Evolutionary conservation across 37 sponge, comb jelly and placozoan genomes (phyloP), one percentile per base, ranked within the genome.

Genomic region (Agelas oroides): DNA sequence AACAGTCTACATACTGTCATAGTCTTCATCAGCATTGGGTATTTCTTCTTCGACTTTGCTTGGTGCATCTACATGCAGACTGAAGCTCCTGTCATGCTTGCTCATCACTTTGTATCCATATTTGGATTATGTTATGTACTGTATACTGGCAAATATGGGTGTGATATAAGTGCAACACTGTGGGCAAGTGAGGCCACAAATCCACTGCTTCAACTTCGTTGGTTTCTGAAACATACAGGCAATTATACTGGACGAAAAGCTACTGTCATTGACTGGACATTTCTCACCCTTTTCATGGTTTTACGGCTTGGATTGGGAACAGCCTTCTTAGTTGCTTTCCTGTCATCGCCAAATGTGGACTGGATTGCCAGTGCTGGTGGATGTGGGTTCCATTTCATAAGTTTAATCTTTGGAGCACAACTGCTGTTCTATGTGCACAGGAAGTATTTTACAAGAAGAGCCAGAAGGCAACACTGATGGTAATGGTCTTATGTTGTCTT

Each of bases 111-210:
- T 21, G 86, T 97, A 18, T 94, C 94, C 60, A 81, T 94, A 15
- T 37, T 83, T 46, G 89, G 93, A 11, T 78, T 92, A 40, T 23
- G 53, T 15, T 76, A 89, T 33, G 57, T 60, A 5, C 80, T 93
- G 35, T 83, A 81, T 53, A 79, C 37, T 6, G 86, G 86, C 11
- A 30, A 18, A 32, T 88, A 59, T 75, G 95, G 92, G 18, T 65
- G 75, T 40, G 95, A 95, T 40, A 25, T 95, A 1, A 83, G 68
- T 23, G 95, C 95, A 8, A 84, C 84, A 20, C 73, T 91, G 57
- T 92, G 95, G 39, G 95, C 92, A 38, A 91, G 92, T 80, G 95
- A 95, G 66, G 77, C 77, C 21, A 85, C 95, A n/a, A 95, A 95
- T 59, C 95, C 95, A n/a, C 77, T 95, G 32, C 86, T 95, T 16